Base-by-base conservation (phyloP, 2,797 vertebrate species). In the Ceryle rudis region DNA sequence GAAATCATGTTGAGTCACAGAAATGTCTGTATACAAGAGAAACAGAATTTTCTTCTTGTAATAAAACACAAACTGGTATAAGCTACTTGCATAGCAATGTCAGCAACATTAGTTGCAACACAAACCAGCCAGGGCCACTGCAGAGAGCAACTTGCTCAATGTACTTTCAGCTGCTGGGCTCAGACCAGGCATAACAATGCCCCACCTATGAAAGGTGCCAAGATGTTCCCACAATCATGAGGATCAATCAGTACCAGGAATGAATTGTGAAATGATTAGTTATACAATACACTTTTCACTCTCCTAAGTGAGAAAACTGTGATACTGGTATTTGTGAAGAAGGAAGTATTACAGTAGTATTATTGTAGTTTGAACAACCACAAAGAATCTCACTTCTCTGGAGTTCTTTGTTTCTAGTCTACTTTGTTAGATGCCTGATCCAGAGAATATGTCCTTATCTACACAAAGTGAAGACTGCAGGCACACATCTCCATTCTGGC, bases 201-300 rank as follows among this genome's bases (percentile, higher is more conserved):
- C n/a, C 54, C 49, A 9, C 77, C 90, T 81, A 83, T 62, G 6
- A 47, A 85, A 58, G 65, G 42, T 97, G 94, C 95, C 97, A 96
- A 96, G 89, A 22, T 4, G 86, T 95, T 95, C 95, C 96, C 3
- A 1, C 12, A 19, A 91, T 92, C 96, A 81, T 54, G 66, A 95
- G 85, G 79, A 89, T 80, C 86, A 97, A 52, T 77, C 15, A 29
- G 74, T 95, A 94, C 75, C 69, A 57, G 49, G 77, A 97, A 97
- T 11, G 57, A 86, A 97, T 91, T 96, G 93, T 87, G 79, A 95
- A 96, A 96, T 90, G 8, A 79, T 96, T 81, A 58, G 62, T 75
- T 85, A 75, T 39, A 62, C 14, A 67, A 72, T 18, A 81, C 17
- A 52, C 23, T 94, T 90, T 93, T 71, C 66, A 84, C 18, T 60